Conservation (phyloP, 2,797 vertebrate genomes). For the Rhinoraja longicauda region DNA sequence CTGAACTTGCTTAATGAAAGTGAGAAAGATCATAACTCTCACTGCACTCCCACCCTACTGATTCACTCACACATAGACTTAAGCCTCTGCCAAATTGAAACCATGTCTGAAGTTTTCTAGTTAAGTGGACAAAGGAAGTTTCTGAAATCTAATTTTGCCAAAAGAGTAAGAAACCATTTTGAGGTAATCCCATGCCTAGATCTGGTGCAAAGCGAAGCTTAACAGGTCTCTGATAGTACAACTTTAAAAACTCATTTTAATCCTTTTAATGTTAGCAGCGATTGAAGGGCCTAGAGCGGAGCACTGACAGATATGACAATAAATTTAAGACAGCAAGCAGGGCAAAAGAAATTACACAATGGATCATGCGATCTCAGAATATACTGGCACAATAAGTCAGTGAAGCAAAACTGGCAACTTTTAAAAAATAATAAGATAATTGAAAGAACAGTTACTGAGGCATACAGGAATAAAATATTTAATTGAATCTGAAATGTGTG, state of each 20-base stretch:
- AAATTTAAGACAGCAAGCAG: slow-evolving; percentile 1
- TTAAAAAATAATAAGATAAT: not conserved
- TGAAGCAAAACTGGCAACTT: not conserved
- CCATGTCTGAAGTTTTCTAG: not conserved
- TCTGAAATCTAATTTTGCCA: not conserved
- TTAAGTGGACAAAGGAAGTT: not conserved
- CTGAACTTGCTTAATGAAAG: not conserved
- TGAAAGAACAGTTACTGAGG: not conserved
- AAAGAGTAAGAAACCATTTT: not conserved
- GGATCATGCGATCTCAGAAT: not conserved
- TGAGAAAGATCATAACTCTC: not conserved
- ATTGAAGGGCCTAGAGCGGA: not conserved
- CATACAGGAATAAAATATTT: too few relatives aligned
- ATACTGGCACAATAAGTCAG: not conserved
- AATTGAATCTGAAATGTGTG: not conserved
- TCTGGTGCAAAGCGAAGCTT: not conserved
- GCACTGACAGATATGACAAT: too few relatives aligned
- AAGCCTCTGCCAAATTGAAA: slow-evolving; percentile 15
- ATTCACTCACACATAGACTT: not conserved
- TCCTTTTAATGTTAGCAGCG: not conserved
- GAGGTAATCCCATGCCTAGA: not conserved
- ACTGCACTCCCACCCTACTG: not conserved
- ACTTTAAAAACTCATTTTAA: not conserved
- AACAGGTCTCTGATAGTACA: not conserved
- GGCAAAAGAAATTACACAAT: not conserved